phyloP scores from a whole-genome alignment of 2,113 vertebrate species.

The Psettodes erumei region DNA sequence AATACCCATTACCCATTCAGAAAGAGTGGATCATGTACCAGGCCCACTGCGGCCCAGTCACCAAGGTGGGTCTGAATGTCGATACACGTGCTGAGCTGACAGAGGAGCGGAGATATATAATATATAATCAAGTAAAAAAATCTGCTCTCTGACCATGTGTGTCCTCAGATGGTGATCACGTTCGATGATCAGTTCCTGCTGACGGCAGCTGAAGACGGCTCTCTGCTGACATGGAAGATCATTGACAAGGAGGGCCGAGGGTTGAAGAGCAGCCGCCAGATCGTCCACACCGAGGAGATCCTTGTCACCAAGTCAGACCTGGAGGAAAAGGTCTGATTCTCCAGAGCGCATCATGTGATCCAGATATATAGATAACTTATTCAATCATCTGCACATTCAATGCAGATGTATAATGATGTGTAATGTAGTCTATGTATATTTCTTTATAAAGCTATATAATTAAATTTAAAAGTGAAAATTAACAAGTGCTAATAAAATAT shows the following conservation, averaged over 20 bases:
- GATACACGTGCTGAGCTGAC: neutral
- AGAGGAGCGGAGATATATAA: neutral
- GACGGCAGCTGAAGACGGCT: slow-evolving; percentile 89
- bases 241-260: slow-evolving; percentile 86
- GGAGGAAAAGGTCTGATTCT: slow-evolving; percentile 88
- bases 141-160: neutral
- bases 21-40: slow-evolving; percentile 90
- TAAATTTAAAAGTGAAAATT: too few species aligned
- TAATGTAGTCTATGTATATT: too few species aligned
- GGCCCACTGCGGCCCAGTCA: slow-evolving; percentile 90
- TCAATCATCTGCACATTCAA: too few species aligned
- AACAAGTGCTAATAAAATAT: too few species aligned
- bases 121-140: neutral
- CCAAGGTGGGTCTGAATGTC: slow-evolving; percentile 84
- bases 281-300: slow-evolving; percentile 89
- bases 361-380: too few species aligned
- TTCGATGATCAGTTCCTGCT: slow-evolving; percentile 91
- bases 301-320: slow-evolving; percentile 92
- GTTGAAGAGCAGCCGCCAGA: slow-evolving; percentile 83
- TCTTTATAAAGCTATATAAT: too few species aligned
- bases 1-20: slow-evolving; percentile 87
- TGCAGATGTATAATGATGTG: too few species aligned
- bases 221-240: slow-evolving; percentile 91
- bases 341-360: neutral
- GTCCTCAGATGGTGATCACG: slow-evolving; percentile 88